Conservation (phyloP, 2,113 vertebrate species). For the Calidris pugnax region DNA sequence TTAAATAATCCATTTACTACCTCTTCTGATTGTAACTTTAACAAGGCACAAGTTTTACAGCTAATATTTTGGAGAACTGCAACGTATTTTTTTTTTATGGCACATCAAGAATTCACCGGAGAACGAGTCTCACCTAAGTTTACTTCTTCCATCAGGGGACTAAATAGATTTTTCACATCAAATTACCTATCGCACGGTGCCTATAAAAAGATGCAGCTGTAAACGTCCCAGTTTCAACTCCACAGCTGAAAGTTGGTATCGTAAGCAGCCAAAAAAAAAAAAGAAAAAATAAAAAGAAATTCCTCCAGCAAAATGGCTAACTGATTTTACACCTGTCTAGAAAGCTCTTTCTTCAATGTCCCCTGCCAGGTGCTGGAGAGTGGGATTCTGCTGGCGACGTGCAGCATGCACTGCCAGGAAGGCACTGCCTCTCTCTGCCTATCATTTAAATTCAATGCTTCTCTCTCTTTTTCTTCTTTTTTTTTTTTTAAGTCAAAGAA, state of each 20-base stretch:
- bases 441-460: neutral
- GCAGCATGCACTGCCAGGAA: neutral
- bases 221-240: neutral
- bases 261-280: neutral
- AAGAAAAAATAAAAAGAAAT: too few relatives aligned
- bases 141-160: slow-evolving; percentile 26
- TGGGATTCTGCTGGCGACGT: neutral
- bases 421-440: neutral
- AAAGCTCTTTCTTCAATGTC: neutral
- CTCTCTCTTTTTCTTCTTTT: neutral
- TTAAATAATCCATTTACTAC: slow-evolving; percentile 43
- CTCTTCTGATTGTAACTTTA: slow-evolving; percentile 39
- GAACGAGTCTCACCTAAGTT: slow-evolving; percentile 42
- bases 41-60: slow-evolving; percentile 56
- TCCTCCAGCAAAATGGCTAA: neutral
- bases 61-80: slow-evolving; percentile 37
- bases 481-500: neutral
- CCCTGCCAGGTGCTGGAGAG: neutral
- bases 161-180: slow-evolving; percentile 45
- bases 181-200: slow-evolving; percentile 4
- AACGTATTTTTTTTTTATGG: neutral
- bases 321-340: neutral
- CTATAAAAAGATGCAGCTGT: slow-evolving; percentile 42
- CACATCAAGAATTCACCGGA: neutral
- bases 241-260: neutral